These are phyloP conservation scores for Micrasema minimum DNA, from an alignment of 1,140 invertebrate species.

Conservation along the genomic window DNA sequence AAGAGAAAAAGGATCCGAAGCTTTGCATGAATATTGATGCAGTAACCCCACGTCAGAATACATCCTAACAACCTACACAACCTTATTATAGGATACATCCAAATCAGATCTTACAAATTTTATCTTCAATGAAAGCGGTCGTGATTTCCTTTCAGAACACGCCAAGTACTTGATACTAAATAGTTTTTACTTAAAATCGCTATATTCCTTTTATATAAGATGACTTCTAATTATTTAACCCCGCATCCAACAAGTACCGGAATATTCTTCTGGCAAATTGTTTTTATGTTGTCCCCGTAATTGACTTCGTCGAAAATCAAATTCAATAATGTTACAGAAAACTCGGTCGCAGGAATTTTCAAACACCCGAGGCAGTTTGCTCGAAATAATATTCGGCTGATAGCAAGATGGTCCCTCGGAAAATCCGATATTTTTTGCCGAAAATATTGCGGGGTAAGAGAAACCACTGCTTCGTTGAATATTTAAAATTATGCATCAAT, in stretches of 20 bases:
- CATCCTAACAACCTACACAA: not conserved
- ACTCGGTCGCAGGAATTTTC: conserved; percentile 2
- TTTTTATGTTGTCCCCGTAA: too few species aligned
- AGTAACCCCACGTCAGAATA: not conserved
- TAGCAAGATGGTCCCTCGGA: conserved; percentile 27
- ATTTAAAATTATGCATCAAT: conserved; percentile 53
- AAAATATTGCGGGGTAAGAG: conserved; percentile 27
- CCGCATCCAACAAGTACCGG: too few species aligned
- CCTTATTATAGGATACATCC: not conserved
- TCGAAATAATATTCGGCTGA: conserved; percentile 18
- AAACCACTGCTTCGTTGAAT: conserved; percentile 42
- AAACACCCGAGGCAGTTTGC: conserved; percentile 7
- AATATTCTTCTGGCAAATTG: too few species aligned
- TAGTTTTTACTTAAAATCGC: too few species aligned
- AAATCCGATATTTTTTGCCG: conserved; percentile 28
- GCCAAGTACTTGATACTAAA: too few species aligned
- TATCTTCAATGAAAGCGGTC: too few species aligned
- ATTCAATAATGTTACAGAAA: not conserved
- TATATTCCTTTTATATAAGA: too few species aligned
- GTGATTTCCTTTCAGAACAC: too few species aligned
- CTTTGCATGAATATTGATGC: conserved; percentile 41
- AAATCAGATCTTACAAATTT: not conserved
- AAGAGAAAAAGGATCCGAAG: conserved; percentile 13
- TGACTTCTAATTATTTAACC: too few species aligned
- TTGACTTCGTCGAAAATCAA: too few species aligned